These are phyloP conservation scores for Spongia lamella DNA, from an alignment of 37 sponge, comb jelly and placozoan genomes.

Conservation along the genomic window DNA sequence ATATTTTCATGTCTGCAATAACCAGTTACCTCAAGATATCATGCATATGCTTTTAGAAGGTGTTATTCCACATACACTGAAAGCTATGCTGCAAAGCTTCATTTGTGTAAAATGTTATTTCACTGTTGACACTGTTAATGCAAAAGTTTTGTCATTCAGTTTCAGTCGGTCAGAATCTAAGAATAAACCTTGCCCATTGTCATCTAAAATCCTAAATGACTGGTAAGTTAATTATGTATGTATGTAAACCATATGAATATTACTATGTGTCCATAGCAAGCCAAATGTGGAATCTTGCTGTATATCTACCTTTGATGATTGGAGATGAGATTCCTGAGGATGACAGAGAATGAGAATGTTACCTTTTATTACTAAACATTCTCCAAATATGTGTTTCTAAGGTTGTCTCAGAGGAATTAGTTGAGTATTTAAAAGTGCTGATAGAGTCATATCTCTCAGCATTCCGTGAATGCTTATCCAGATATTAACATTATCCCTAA, in stretches of 20 bases:
- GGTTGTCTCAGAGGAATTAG: background rate
- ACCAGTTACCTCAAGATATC: slow-evolving; percentile 22
- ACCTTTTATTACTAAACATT: slow-evolving; percentile 28
- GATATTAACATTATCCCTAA: slow-evolving; percentile 3
- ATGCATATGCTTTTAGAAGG: slow-evolving; percentile 34
- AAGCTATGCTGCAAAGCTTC: background rate
- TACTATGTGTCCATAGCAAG: background rate
- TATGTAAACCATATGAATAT: background rate
- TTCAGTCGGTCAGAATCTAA: slow-evolving; percentile 14
- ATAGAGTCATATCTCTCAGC: slow-evolving; percentile 10
- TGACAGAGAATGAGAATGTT: slow-evolving; percentile 32
- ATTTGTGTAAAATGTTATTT: background rate
- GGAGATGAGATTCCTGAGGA: slow-evolving; percentile 26
- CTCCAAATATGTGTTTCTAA: background rate
- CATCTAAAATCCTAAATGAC: too few species aligned
- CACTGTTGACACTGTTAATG: slow-evolving; percentile 21
- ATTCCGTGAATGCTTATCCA: slow-evolving; percentile 24
- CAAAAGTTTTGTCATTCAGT: slow-evolving; percentile 7
- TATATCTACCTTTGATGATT: slow-evolving; percentile 15
- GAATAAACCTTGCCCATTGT: slow-evolving; percentile 26
- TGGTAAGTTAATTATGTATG: too few species aligned
- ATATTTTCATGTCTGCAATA: slow-evolving; percentile 14
- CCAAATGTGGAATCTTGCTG: slow-evolving; percentile 26
- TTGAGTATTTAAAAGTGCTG: slow-evolving; percentile 14
- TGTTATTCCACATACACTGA: slow-evolving; percentile 10